Base-by-base conservation (phyloP, 2,888 invertebrate species). In the Chirona hameri region DNA sequence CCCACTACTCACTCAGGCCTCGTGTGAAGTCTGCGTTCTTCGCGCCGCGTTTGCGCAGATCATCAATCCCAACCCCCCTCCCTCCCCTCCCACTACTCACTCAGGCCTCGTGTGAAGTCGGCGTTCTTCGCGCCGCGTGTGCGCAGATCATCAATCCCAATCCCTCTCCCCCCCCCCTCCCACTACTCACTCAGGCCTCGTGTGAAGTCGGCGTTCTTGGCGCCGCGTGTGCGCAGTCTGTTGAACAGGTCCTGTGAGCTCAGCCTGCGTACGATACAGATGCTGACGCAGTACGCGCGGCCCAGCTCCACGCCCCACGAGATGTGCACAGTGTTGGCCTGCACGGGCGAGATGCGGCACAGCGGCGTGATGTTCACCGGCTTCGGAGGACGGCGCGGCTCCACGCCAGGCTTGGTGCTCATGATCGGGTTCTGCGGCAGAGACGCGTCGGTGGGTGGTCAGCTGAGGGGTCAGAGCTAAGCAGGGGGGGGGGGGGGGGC, bases 341-440 rank as follows among this genome's bases (percentile, higher is more conserved):
- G 93, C 0, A 93, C 94, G 0, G 96, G 96, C 55, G 95, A 95
- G 83, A 96, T 89, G 88, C 95, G 95, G 18, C 95, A 93, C 86
- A 94, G 90, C 0, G 93, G 92, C 1, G 98, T 98, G 84, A 99
- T 95, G 89, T 99, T 97, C 9, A 99, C 96, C 0, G 99, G 99
- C 82, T 97, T 91, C 3, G 98, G 96, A 4, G 98, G 98, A 85
- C 99, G 91, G 89, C 98, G 98, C 82, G 98, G 96, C 88, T 98
- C 98, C 18, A 96, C 96, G 46, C 97, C 97, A 7, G 97, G 98
- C 87, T 98, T 97, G 89, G 98, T 98, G 83, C 98, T 97, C 82
- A 98, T 98, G 89, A 99, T 96, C 83, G 96, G 95, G 89, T 96
- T 97, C 96, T 97, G 89, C 60, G 89, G 88, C 7, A 10, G 39